Base-by-base conservation (phyloP, 1,140 invertebrate genomes). In the Drosophila ohnishii region DNA sequence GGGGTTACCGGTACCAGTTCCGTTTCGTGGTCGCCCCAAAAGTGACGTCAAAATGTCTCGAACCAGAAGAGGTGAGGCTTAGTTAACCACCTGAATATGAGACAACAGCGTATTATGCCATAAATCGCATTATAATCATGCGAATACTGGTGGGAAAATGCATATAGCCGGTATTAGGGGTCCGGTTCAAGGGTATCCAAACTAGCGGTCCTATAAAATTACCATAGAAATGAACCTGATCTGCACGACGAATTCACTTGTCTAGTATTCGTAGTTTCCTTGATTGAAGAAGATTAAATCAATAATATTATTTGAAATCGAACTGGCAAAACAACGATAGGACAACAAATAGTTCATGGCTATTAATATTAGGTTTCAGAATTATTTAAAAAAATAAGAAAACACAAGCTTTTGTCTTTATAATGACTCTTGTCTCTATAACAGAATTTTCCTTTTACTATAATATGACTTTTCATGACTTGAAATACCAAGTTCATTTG, bases 1-100 rank as follows among this genome's bases (percentile, higher is more conserved):
- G 75, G 78, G 63, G 75, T 64, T 75, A 58, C 25, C 60, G 62
- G 42, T 77, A 80, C 67, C 66, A 87, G 83, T 87, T 87, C 83
- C 84, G 83, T 82, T 86, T 76, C 50, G 67, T 58, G 50, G 44
- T 42, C 39, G 34, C 16, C 40, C 40, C 40, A 2, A 40, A 2
- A 11, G 42, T 84, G 82, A 85, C 82, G 78, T 86, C 82, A 81
- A 80, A 69, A 40, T 61, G 37, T 40, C 44, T 62, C 14, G 51
- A 37, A 14, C 63, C 25, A 34, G 39, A 45, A 59, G 56, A 45
- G 51, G 37, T 30, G 53, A 39, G 65, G 64, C 35, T 34, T 5
- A 22, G 34, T 57, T 48, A 44, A 40, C 50, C 42, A 57, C 9
- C 34, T 39, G 22, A 37, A 37, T 25, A 70, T n/a, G 34, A 64